Conservation (phyloP, 2,113 vertebrate genomes). For the Apodemus sylvaticus region DNA sequence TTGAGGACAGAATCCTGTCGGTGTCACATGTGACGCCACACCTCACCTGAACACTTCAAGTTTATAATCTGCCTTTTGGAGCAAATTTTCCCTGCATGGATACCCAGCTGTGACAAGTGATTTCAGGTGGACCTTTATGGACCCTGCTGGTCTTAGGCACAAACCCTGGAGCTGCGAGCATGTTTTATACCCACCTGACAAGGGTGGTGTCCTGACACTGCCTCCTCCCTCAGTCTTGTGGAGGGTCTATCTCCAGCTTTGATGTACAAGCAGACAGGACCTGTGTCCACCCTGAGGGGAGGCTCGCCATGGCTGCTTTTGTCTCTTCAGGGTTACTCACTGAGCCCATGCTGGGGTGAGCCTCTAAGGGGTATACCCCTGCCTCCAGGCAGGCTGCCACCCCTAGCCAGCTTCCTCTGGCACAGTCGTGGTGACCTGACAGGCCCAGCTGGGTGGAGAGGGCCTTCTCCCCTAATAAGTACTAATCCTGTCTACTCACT, state of each 20-base stretch:
- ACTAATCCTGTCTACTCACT: not conserved
- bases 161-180: not conserved
- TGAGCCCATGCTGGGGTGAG: not conserved
- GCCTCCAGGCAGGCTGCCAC: not conserved
- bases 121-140: not conserved
- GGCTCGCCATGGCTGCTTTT: not conserved
- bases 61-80: not conserved
- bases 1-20: not conserved
- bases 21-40: not conserved
- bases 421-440: not conserved
- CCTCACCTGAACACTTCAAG: rapidly evolving
- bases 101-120: not conserved
- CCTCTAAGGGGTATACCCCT: not conserved
- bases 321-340: not conserved
- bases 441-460: not conserved
- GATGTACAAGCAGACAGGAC: not conserved
- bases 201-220: not conserved
- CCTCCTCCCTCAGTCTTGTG: not conserved
- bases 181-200: not conserved
- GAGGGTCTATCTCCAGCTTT: no score
- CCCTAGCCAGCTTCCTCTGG: no score
- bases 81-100: not conserved
- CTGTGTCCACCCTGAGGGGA: not conserved
- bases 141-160: not conserved
- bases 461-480: not conserved